These are phyloP conservation scores for Bombylius discolor DNA, from an alignment of 2,888 invertebrate genomes.

Conservation along the genomic window DNA sequence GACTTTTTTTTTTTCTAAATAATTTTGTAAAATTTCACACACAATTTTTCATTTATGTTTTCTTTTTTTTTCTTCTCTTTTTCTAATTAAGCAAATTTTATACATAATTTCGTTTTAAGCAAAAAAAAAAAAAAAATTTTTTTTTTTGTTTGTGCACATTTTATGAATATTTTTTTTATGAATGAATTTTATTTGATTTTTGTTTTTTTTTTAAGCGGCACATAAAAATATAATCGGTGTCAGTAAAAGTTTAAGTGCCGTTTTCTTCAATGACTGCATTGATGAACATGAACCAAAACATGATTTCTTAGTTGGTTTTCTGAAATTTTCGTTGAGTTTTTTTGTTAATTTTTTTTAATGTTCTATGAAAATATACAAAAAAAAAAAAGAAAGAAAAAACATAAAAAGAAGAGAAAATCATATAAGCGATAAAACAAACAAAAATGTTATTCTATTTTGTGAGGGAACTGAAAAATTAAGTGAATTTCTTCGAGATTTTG, in stretches of 20 bases:
- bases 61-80: neutral
- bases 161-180: neutral
- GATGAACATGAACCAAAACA: slow-evolving; percentile 19
- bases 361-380: no score
- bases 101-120: neutral
- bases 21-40: no score
- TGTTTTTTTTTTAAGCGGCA: slow-evolving; percentile 41
- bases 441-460: no score
- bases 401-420: no score
- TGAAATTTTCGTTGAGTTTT: slow-evolving; percentile 11
- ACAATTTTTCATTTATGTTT: no score
- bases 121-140: neutral
- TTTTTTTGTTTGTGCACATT: neutral
- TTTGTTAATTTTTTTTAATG: no score
- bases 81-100: neutral
- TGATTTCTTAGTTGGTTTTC: slow-evolving; percentile 16
- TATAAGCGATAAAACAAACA: no score
- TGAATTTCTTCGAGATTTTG: no score
- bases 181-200: neutral
- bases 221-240: slow-evolving; percentile 65
- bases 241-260: slow-evolving; percentile 60
- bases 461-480: no score
- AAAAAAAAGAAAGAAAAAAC: no score
- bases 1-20: no score
- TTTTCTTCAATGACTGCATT: slow-evolving; percentile 53